Evolutionary conservation across 2,113 vertebrate species (phyloP), one percentile per base, ranked within the genome.

Genomic region (Saimiri boliviensis): DNA sequence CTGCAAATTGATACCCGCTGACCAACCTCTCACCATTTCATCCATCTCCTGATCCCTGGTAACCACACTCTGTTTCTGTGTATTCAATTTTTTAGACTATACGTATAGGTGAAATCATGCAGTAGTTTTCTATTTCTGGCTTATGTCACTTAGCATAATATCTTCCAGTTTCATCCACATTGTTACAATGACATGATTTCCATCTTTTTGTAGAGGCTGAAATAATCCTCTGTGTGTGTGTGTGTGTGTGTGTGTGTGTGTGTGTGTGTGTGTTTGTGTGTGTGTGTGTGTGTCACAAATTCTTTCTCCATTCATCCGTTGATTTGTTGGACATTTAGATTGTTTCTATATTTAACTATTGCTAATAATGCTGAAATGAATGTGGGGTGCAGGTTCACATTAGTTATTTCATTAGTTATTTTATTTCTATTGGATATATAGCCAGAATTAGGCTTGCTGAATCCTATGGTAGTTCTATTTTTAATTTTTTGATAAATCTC

Each of bases 31-130:
- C 13, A 25, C 25, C 11, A 40, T 63, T 20, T 49, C 54, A 3
- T 16, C 5, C 4, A 21, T 16, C 9, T 12, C 9, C 16, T 42
- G 3, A 19, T 1, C 30, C 5, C 20, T 25, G 5, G 8, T 40
- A 66, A 35, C 45, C 7, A 56, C 49, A 56, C 10, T 49, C n/a
- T 47, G 52, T 73, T 47, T 58, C 30, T 19, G 6, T 30, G 14
- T 74, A 16, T 60, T 84, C 6, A 40, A 23, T 70, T 68, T 54
- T 40, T 52, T 32, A 86, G 63, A 27, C 37, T 40, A 47, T 14
- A 54, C 47, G 19, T 37, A 6, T 40, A 37, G 49, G 2, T 13
- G 30, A 14, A 27, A 8, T 54, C 30, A 35, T 45, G 11, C 23
- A 52, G 27, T 32, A 19, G 27, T 81, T 81, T 25, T 35, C 30